phyloP scores from a whole-genome alignment of 2,113 vertebrate genomes.

The Chloroceryle aenea region DNA sequence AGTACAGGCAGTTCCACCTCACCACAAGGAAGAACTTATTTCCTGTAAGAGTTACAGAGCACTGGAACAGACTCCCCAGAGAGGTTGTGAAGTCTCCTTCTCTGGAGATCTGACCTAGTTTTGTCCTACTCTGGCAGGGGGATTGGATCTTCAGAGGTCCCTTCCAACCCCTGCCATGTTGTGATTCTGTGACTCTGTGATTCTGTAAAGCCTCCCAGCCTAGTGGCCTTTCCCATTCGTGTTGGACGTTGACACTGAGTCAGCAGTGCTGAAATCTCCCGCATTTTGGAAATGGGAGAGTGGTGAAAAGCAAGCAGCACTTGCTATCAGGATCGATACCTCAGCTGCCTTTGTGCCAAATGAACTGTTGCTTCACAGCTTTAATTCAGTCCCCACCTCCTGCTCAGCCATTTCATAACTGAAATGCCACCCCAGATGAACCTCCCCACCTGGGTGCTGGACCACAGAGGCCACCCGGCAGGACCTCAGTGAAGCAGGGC shows the following conservation, averaged over 20 bases:
- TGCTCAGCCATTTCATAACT: neutral
- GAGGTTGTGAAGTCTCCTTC: no score
- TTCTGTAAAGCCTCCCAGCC: neutral
- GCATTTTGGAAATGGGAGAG: neutral
- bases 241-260: neutral
- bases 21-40: no score
- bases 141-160: no score
- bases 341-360: neutral
- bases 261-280: neutral
- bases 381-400: neutral
- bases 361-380: neutral
- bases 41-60: no score
- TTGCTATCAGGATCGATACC: neutral
- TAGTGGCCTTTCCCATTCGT: neutral
- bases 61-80: no score
- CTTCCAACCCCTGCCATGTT: no score
- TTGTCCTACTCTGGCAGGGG: no score
- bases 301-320: constrained; percentile 27
- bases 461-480: fast-evolving
- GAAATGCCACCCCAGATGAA: neutral
- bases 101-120: no score
- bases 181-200: no score
- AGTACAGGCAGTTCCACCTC: no score
- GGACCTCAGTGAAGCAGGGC: fast-evolving
- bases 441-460: fast-evolving